Evolutionary conservation across 2,888 invertebrate species (phyloP).

Genomic region (Saturnia pavonia): DNA sequence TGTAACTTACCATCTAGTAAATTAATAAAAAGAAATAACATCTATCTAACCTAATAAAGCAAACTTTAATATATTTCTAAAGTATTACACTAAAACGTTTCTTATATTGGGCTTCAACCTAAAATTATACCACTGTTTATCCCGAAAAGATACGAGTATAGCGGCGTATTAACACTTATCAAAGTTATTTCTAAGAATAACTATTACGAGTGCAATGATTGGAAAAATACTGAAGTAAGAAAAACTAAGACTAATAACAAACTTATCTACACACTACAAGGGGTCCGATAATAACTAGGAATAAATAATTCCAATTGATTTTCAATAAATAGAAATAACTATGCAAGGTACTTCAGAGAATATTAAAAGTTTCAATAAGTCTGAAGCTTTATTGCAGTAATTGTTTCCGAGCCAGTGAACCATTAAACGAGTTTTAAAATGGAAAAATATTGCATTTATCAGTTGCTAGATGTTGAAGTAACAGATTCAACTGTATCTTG

Average conservation of each 20-base stretch:
- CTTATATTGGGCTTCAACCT: too few species aligned
- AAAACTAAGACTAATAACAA: neutral
- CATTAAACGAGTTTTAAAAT: constrained; percentile 13
- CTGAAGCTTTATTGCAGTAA: constrained; percentile 8
- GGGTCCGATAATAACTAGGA: neutral
- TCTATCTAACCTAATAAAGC: too few species aligned
- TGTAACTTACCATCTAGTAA: too few species aligned
- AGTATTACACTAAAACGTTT: too few species aligned
- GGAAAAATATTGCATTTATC: constrained; percentile 8
- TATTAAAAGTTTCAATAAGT: constrained; percentile 12
- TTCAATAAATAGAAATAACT: neutral
- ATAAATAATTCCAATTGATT: constrained; percentile 7
- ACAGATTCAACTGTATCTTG: neutral
- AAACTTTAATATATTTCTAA: too few species aligned
- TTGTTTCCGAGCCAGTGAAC: constrained; percentile 4
- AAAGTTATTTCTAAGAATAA: too few species aligned
- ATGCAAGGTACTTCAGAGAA: neutral
- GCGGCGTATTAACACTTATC: too few species aligned
- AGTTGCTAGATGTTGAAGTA: neutral
- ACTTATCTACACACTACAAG: neutral
- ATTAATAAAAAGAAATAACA: too few species aligned
- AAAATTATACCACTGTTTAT: too few species aligned
- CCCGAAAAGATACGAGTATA: too few species aligned
- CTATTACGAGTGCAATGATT: too few species aligned
- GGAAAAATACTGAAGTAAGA: neutral